These are phyloP conservation scores for Brachyhypopomus gauderio DNA, from an alignment of 2,113 vertebrate genomes.

Conservation along the genomic window DNA sequence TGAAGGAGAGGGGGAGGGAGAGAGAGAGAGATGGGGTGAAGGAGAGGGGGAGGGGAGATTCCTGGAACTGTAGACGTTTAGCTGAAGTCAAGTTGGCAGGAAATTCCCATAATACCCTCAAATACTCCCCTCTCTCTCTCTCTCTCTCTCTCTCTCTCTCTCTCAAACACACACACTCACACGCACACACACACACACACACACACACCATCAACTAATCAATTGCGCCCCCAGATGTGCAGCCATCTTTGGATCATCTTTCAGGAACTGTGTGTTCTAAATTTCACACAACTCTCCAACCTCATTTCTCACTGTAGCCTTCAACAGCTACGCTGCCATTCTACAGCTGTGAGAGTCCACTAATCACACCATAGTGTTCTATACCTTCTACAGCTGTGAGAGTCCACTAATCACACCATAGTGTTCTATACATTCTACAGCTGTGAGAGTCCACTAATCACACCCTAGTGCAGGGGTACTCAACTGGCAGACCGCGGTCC, in stretches of 20 bases:
- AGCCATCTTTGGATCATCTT: slow-evolving; percentile 7
- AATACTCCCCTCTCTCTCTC: background rate
- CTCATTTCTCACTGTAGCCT: background rate
- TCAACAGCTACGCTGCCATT: background rate
- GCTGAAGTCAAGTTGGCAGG: slow-evolving; percentile 29
- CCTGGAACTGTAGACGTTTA: slow-evolving; percentile 49
- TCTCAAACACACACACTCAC: background rate
- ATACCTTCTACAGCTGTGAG: background rate
- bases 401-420: background rate
- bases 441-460: too few relatives aligned
- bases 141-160: background rate
- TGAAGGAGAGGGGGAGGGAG: slow-evolving; percentile 53
- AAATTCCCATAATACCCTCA: slow-evolving; percentile 22
- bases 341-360: background rate
- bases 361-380: background rate
- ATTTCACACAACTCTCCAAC: background rate
- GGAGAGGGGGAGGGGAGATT: slow-evolving; percentile 15
- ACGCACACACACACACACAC: slow-evolving; percentile 6
- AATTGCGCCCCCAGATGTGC: slow-evolving; percentile 18
- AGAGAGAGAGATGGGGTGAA: background rate
- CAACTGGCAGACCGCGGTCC: too few relatives aligned
- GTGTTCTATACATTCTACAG: background rate
- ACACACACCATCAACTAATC: slow-evolving; percentile 14
- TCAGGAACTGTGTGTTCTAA: background rate
- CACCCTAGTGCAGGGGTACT: too few relatives aligned